These are phyloP conservation scores for Scartelaos histophorus DNA, from an alignment of 2,113 vertebrate genomes.

Conservation along the genomic window DNA sequence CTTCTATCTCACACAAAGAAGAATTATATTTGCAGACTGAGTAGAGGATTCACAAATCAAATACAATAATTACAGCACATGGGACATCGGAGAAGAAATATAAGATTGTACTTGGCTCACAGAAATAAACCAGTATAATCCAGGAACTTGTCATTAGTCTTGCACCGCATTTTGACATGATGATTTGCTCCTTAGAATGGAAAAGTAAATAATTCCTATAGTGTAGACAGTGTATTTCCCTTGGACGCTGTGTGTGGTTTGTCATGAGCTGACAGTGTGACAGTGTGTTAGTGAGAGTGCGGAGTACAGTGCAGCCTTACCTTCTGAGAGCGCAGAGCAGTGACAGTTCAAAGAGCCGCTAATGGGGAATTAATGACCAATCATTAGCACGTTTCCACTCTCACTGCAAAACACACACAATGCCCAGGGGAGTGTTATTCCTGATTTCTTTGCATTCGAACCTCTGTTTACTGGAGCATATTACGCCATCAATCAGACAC, in stretches of 20 bases:
- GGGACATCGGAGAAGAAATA: not conserved
- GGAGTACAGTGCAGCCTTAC: not conserved
- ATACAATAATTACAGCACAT: not conserved
- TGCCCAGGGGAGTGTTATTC: constrained; percentile 2
- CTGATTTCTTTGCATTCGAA: not conserved
- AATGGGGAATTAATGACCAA: constrained; percentile 3
- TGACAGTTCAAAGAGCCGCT: constrained; percentile 3
- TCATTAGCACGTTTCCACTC: not conserved
- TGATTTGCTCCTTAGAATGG: not conserved
- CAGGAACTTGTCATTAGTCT: not conserved
- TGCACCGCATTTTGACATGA: not conserved
- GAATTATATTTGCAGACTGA: no score
- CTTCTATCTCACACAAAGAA: no score
- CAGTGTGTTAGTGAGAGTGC: not conserved
- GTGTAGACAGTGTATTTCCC: not conserved
- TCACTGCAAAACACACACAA: not conserved
- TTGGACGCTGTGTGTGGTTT: not conserved
- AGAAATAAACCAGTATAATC: not conserved
- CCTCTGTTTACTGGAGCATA: not conserved
- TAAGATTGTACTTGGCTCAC: not conserved
- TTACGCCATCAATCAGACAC: not conserved
- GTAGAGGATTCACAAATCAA: no score
- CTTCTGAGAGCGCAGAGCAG: not conserved
- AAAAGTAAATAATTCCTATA: not conserved
- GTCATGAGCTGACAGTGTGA: not conserved